Evolutionary conservation across 2,888 invertebrate species (phyloP), one percentile per base, ranked within the genome.

Genomic region (Nematopogon swammerdamellus): DNA sequence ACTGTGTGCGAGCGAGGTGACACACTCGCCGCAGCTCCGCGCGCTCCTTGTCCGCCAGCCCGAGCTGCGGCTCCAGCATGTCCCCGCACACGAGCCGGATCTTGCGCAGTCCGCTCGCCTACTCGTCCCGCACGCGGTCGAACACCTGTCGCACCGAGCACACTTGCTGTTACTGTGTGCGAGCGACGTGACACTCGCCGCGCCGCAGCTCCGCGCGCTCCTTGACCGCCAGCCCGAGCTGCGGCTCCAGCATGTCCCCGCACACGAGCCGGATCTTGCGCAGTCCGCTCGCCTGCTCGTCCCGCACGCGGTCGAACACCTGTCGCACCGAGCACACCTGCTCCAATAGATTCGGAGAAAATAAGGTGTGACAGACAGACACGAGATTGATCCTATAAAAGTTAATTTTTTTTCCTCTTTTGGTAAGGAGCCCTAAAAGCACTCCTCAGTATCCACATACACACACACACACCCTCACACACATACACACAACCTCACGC

Each of bases 91-190:
- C 74, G 0, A 87, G 73, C 45, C 75, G 70, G 42, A 92, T 66
- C 71, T 90, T 90, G 54, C 81, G 73, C 57, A 87, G 72, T 11
- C 74, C 65, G 11, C 79, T 75, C 0, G 87, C 85, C 57, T 83
- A 67, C 50, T 70, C 72, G 50, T 81, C 74, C 52, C 82, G 70
- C 0, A 87, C 54, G 1, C 67, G 61, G 53, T 81, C 76, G 54
- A 85, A 85, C 6, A 83, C 68, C 85, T 85, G 56, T n/a, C n/a
- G 1, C 59, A 59, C 4, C 25, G 25, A 25, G 10, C 25, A 25
- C 19, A 18, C 68, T 87, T 84, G 44, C 94, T 89, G 58, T 92
- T 92, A 5, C 94, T 62, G 90, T 89, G 63, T 94, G 93, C 63
- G 93, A 89, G 1, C 80, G 11, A 92, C 81, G 48, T 88, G 80